Percentiles rank a stretch among this genome's conserved stretches.
Conservation (phyloP, 2,113 vertebrate genomes). For the Hepsetus odoe region DNA sequence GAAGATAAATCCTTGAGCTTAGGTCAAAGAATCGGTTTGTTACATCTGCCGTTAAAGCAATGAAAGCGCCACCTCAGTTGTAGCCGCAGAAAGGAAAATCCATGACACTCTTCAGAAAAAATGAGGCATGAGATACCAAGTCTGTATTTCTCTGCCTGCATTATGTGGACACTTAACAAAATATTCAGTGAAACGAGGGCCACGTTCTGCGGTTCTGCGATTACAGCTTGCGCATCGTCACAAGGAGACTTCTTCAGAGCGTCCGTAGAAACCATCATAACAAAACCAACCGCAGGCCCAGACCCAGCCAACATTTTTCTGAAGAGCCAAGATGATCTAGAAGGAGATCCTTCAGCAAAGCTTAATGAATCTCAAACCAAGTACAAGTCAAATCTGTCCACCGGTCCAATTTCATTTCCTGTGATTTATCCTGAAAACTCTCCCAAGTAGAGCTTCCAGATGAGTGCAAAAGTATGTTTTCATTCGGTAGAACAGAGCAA, state of each 20-base stretch:
- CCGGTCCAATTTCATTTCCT: not conserved
- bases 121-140: not conserved
- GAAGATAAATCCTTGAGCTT: not conserved
- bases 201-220: not conserved
- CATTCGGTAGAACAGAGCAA: not conserved
- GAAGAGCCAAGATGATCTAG: not conserved
- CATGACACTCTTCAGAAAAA: not conserved
- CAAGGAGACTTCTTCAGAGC: not conserved
- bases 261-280: slow-evolving; percentile 2
- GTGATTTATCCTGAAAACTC: not conserved
- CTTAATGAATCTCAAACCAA: slow-evolving; percentile 1
- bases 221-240: not conserved
- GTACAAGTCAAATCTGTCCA: not conserved
- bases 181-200: not conserved
- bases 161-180: not conserved
- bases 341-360: not conserved
- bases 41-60: not conserved
- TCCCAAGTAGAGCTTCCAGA: not conserved
- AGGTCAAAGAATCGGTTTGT: not conserved
- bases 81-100: not conserved
- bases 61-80: not conserved
- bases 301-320: not conserved
- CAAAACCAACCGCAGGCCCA: not conserved
- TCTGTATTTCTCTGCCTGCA: not conserved
- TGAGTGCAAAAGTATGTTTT: not conserved